Conservation (phyloP, 2,888 invertebrate genomes). For the Chromoteleia sp. region DNA sequence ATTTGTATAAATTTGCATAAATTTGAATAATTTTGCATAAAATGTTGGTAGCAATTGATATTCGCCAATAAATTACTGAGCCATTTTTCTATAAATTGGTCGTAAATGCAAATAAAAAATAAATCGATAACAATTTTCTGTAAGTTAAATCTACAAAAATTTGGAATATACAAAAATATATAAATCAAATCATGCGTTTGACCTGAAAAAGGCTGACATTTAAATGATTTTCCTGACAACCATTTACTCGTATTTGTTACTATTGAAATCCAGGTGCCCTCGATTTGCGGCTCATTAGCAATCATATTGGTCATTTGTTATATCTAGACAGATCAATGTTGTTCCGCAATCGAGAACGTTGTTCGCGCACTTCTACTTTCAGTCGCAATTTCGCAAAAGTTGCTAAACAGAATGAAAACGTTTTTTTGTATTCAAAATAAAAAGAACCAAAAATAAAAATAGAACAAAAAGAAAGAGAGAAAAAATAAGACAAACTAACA, state of each 20-base stretch:
- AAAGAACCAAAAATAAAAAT: too few species aligned
- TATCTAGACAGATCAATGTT: background rate
- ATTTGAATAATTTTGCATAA: too few species aligned
- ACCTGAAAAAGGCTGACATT: constrained; percentile 23
- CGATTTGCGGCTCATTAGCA: constrained; percentile 19
- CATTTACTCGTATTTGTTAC: constrained; percentile 19
- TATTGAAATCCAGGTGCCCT: constrained; percentile 26
- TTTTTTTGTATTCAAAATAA: too few species aligned
- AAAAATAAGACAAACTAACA: too few species aligned
- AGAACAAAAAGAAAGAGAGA: background rate
- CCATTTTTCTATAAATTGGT: too few species aligned
- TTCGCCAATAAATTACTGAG: too few species aligned
- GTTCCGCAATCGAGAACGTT: constrained; percentile 10
- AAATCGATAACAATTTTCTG: too few species aligned
- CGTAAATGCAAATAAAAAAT: too few species aligned
- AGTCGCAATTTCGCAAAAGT: background rate
- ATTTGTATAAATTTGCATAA: too few species aligned
- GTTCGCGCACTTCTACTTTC: constrained; percentile 3
- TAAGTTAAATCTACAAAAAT: too few species aligned
- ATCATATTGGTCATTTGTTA: constrained; percentile 11
- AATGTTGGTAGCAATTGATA: too few species aligned
- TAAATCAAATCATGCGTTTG: constrained; percentile 29
- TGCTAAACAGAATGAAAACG: too few species aligned
- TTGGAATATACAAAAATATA: background rate
- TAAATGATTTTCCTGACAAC: constrained; percentile 7